Evolutionary conservation across 2,113 vertebrate species (phyloP).

Genomic region (Eclectus roratus): DNA sequence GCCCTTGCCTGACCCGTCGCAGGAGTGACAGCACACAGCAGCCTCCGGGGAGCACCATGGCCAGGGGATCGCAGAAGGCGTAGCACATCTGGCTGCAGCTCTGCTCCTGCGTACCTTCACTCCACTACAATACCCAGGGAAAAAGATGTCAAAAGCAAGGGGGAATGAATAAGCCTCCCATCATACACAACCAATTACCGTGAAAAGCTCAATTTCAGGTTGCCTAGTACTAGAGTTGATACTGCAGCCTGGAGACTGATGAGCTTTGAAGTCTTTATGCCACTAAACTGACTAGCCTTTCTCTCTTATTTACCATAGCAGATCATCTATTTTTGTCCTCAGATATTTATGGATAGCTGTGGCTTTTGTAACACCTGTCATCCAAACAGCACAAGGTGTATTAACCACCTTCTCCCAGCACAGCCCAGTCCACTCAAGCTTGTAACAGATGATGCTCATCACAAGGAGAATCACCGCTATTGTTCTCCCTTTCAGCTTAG

Average conservation of each 20-base stretch:
- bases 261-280: not conserved
- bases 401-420: not conserved
- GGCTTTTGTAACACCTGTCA: not conserved
- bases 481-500: not conserved
- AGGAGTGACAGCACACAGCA: fast-evolving
- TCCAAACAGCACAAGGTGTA: not conserved
- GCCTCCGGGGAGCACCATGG: not conserved
- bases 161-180: fast-evolving
- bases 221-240: not conserved
- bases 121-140: fast-evolving
- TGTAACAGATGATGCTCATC: not conserved
- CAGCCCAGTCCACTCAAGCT: not conserved
- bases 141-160: fast-evolving
- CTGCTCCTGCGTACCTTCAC: not conserved
- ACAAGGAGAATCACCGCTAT: not conserved
- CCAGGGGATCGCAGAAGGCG: not conserved
- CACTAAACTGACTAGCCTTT: not conserved
- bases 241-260: not conserved
- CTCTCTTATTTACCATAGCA: not conserved
- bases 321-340: not conserved
- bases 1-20: fast-evolving
- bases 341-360: not conserved
- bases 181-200: not conserved
- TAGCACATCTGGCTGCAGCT: not conserved
- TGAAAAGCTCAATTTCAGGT: not conserved